A percentile compares a stretch with the other conserved stretches of the same genome.
Evolutionary conservation across 2,113 vertebrate species (phyloP).

Genomic region (Ploceus nigricollis): DNA sequence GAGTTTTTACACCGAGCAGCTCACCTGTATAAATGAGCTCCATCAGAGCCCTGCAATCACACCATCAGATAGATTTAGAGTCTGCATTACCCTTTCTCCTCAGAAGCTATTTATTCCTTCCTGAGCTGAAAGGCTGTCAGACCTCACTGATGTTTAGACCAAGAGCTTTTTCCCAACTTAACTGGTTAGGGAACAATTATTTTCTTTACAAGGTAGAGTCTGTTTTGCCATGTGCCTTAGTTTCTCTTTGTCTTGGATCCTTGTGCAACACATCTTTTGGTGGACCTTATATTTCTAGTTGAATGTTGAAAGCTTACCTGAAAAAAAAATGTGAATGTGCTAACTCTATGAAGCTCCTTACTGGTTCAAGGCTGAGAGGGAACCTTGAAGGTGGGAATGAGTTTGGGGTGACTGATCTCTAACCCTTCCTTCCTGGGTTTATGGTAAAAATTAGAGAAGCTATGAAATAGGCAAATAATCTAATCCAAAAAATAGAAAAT

Average conservation of each 20-base stretch:
- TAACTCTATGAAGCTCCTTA: background rate
- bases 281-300: background rate
- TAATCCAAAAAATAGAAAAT: background rate
- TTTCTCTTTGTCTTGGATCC: background rate
- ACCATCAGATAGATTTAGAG: slow-evolving; percentile 40
- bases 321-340: background rate
- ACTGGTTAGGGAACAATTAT: background rate
- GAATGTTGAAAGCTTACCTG: background rate
- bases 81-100: background rate
- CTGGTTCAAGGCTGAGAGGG: background rate
- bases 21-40: slow-evolving; percentile 19
- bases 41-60: slow-evolving; percentile 35
- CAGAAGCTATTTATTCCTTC: slow-evolving; percentile 27
- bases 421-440: background rate
- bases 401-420: background rate
- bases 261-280: background rate
- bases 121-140: slow-evolving; percentile 35
- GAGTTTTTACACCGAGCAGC: slow-evolving; percentile 1
- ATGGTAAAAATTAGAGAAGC: background rate
- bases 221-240: background rate
- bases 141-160: background rate
- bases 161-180: background rate
- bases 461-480: background rate
- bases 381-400: background rate
- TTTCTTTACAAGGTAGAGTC: background rate